These are phyloP conservation scores for Vespertilio murinus DNA, from an alignment of 2,797 vertebrate genomes.

Conservation along the genomic window DNA sequence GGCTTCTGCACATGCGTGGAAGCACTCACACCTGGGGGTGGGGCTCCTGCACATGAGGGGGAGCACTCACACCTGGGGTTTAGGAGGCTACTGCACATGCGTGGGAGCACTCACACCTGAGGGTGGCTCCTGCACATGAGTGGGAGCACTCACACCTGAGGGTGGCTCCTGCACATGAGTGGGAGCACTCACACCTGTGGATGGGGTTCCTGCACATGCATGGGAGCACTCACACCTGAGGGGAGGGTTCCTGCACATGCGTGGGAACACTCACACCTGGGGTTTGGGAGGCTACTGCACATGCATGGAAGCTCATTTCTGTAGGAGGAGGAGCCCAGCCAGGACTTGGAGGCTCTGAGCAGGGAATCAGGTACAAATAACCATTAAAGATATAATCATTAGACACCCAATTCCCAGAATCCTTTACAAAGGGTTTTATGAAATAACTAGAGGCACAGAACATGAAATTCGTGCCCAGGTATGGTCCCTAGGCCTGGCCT, in stretches of 20 bases:
- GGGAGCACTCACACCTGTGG: too few relatives aligned
- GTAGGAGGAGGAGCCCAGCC: background rate
- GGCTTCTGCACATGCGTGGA: background rate
- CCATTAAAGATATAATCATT: constrained; percentile 42
- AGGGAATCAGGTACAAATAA: background rate
- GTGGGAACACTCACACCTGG: too few relatives aligned
- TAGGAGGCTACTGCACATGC: background rate
- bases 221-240: too few relatives aligned
- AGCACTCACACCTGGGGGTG: too few relatives aligned
- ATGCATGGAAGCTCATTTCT: background rate
- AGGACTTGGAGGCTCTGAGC: accelerated
- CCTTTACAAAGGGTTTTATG: constrained; percentile 58
- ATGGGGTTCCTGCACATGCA: too few relatives aligned
- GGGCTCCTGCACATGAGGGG: too few relatives aligned
- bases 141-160: too few relatives aligned
- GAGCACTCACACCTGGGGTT: background rate
- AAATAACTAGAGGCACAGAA: background rate
- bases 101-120: background rate
- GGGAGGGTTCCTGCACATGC: too few relatives aligned
- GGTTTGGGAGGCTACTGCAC: too few relatives aligned
- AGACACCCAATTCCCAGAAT: constrained; percentile 26
- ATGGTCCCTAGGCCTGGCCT: too few relatives aligned
- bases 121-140: background rate
- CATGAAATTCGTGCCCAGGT: too few relatives aligned
- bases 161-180: background rate